These are phyloP conservation scores for Heterotilapia buettikoferi DNA, from an alignment of 2,113 vertebrate species.

Conservation along the genomic window DNA sequence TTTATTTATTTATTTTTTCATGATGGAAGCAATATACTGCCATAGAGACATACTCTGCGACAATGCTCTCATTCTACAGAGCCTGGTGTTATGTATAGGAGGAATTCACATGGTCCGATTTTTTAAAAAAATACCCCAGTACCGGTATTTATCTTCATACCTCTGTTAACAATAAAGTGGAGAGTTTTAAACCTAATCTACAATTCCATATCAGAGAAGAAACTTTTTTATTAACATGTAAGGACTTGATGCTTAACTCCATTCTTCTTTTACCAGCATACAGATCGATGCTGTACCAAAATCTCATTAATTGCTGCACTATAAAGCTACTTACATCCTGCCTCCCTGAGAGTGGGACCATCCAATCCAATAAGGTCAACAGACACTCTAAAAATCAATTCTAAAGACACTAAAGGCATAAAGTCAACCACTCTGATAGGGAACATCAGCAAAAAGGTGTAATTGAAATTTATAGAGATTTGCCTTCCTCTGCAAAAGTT, in stretches of 20 bases:
- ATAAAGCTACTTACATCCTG: slow-evolving; percentile 35
- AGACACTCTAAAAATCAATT: slow-evolving; percentile 39
- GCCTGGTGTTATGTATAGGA: background rate
- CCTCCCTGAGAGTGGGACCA: slow-evolving; percentile 10
- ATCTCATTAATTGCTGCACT: slow-evolving; percentile 55
- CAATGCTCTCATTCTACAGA: background rate
- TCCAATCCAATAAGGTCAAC: slow-evolving; percentile 28
- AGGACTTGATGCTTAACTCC: slow-evolving; percentile 17
- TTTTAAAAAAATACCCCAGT: background rate
- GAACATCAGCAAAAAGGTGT: slow-evolving; percentile 44
- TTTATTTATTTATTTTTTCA: background rate
- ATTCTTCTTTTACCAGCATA: slow-evolving; percentile 28
- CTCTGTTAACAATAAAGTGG: background rate
- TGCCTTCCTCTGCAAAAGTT: background rate
- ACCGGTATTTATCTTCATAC: background rate
- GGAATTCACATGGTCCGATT: background rate
- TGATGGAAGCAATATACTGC: background rate
- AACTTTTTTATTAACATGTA: slow-evolving; percentile 22
- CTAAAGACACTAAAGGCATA: slow-evolving; percentile 33
- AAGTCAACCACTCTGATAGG: slow-evolving; percentile 35
- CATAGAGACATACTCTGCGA: background rate
- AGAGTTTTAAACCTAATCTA: background rate
- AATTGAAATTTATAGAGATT: slow-evolving; percentile 39
- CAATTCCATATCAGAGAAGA: background rate
- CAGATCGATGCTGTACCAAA: slow-evolving; percentile 45